Evolutionary conservation across 2,797 vertebrate genomes (phyloP), one percentile per base, ranked within the genome.

Genomic region (Novumbra hubbsi): DNA sequence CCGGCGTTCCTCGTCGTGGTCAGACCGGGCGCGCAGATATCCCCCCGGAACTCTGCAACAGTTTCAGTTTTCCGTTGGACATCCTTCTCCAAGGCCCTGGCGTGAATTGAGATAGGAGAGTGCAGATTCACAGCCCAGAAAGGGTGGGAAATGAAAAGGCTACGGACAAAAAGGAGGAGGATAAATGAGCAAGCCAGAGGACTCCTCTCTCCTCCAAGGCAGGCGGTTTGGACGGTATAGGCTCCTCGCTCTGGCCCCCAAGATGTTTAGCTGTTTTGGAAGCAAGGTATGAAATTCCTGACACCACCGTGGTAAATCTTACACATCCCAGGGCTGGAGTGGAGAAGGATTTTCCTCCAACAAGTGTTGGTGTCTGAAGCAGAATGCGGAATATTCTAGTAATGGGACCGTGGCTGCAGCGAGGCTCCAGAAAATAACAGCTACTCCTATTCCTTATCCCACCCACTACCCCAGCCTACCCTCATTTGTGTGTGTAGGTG

Each of bases 281-380:
- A 95, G 93, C 92, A 95, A 95, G 94, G 92, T 93, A 95, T 94
- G 96, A 97, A 97, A 97, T 97, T 95, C 94, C 96, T 95, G 92
- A 96, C 94, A 93, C 92, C 84, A 89, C 85, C 76, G 90, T 92
- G 94, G 93, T 94, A 92, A 94, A 96, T 94, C 92, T 95, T 93
- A 90, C 94, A 92, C 92, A 89, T 94, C 84, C 85, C 80, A 88
- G 85, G 88, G 88, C 85, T 73, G 78, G 78, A 78, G 28, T 70
- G 83, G 81, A 77, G 81, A 71, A 81, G 75, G 74, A 82, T 76
- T 79, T 83, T 81, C 86, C 85, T 81, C 74, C 87, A 73, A 79
- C 79, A 80, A 71, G 71, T 78, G 81, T 79, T 75, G 75, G 68
- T 71, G 79, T 88, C 83, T 82, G 60, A 38, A 73, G 69, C 79